Percentiles rank a stretch among this genome's conserved stretches.
Conservation (phyloP, 1,140 invertebrate species). For the Ephestia elutella region DNA sequence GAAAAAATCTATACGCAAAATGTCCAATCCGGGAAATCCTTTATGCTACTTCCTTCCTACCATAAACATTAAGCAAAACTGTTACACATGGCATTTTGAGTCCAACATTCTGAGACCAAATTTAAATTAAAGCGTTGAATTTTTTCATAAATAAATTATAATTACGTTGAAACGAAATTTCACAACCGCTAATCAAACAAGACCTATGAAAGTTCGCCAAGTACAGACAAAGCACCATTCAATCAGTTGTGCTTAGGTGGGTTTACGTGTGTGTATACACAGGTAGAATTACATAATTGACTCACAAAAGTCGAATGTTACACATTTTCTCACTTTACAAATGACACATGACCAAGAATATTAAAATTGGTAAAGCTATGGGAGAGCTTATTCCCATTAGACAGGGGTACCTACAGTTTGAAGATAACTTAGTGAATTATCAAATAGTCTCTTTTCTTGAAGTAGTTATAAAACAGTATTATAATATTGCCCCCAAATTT, state of each 20-base stretch:
- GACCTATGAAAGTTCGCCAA: conserved; percentile 37
- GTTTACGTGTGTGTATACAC: conserved; percentile 7
- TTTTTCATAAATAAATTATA: conserved; percentile 33
- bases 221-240: conserved; percentile 59
- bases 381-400: too few relatives aligned
- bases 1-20: too few relatives aligned
- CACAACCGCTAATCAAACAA: conserved; percentile 62
- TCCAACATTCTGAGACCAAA: too few relatives aligned
- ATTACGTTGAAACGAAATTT: conserved; percentile 59
- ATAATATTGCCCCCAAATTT: too few relatives aligned
- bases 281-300: conserved; percentile 3
- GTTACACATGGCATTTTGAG: too few relatives aligned
- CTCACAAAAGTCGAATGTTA: conserved; percentile 3
- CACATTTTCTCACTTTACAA: not conserved
- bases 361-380: not conserved
- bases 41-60: too few relatives aligned
- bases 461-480: too few relatives aligned
- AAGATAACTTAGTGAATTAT: too few relatives aligned
- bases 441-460: too few relatives aligned
- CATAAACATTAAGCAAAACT: not conserved
- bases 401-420: too few relatives aligned
- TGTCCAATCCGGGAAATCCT: too few relatives aligned
- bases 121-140: not conserved
- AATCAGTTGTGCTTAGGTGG: conserved; percentile 54
- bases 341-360: not conserved